Evolutionary conservation across 2,113 vertebrate species (phyloP).

Genomic region (Tringa solitaria): DNA sequence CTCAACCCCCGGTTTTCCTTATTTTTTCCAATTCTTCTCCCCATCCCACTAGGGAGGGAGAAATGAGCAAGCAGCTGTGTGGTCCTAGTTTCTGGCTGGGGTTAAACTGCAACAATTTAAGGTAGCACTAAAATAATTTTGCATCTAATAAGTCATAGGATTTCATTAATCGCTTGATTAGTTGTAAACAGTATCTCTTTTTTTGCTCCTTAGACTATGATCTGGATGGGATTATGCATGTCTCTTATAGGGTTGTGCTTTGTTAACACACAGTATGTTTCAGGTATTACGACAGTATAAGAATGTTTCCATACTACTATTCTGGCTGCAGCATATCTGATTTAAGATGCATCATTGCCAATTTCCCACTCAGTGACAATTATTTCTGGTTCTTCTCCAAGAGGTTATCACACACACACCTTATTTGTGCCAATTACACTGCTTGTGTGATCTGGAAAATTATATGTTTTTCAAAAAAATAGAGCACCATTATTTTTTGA

Average conservation of each 20-base stretch:
- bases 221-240: not conserved
- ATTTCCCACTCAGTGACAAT: not conserved
- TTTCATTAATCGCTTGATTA: not conserved
- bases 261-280: not conserved
- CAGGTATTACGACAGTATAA: not conserved
- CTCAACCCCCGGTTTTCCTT: not conserved
- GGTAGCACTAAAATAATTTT: not conserved
- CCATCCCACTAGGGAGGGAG: not conserved
- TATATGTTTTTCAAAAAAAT: not conserved
- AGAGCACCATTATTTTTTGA: not conserved
- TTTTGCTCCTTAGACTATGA: not conserved
- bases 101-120: not conserved
- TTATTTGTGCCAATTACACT: not conserved
- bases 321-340: not conserved
- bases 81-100: not conserved
- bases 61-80: not conserved
- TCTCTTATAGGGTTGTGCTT: not conserved
- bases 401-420: not conserved
- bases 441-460: not conserved
- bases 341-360: not conserved
- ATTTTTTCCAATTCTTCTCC: not conserved
- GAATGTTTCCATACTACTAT: not conserved
- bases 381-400: not conserved
- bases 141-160: not conserved
- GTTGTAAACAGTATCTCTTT: not conserved